Evolutionary conservation across 2,888 invertebrate genomes (phyloP).

Genomic region (Conops quadrifasciatus): DNA sequence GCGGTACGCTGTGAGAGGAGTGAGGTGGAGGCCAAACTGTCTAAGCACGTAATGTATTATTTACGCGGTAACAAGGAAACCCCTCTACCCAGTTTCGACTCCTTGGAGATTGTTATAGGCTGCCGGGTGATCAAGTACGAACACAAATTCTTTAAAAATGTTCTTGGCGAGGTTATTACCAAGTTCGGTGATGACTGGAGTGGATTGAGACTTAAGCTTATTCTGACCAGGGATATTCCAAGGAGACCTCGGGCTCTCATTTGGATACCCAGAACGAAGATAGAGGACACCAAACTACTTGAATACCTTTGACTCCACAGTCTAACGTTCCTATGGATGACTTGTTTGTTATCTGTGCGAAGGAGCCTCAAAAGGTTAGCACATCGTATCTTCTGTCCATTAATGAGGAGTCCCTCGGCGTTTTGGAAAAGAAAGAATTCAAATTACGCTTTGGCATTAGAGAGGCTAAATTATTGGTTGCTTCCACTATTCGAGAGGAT

Average conservation of each 20-base stretch:
- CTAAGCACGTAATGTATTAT: neutral
- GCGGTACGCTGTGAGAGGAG: neutral
- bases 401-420: neutral
- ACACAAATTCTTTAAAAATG: neutral
- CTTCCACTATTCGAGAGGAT: too few species aligned
- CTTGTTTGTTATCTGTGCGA: neutral
- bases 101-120: neutral
- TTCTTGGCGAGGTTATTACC: neutral
- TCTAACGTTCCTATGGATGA: constrained; percentile 8
- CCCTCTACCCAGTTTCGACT: neutral
- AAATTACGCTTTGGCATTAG: too few species aligned
- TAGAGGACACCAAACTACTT: neutral
- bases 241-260: constrained; percentile 11
- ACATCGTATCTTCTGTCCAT: neutral
- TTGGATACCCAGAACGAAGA: constrained; percentile 10
- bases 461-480: too few species aligned
- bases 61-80: neutral
- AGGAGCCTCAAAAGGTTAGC: neutral
- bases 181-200: constrained; percentile 6
- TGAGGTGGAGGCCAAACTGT: neutral
- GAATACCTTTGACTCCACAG: neutral
- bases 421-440: too few species aligned
- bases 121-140: neutral
- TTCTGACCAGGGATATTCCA: neutral
- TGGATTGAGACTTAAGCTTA: neutral